Percentiles rank a stretch among this genome's conserved stretches.
phyloP scores from a whole-genome alignment of 2,113 vertebrate genomes.

The Sorex araneus region DNA sequence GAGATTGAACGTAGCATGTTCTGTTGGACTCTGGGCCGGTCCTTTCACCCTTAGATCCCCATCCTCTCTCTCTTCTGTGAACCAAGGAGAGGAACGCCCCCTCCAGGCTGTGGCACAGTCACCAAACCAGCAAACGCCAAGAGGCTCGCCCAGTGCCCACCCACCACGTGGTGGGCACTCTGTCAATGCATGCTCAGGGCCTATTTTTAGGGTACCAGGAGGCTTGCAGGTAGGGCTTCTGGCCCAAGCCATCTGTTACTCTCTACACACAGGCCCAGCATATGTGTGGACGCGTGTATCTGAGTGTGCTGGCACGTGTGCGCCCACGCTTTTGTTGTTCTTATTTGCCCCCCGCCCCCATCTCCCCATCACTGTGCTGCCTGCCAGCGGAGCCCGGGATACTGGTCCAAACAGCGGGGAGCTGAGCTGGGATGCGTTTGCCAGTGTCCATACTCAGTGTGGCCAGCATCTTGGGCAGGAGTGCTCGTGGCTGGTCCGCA shows the following conservation, averaged over 20 bases:
- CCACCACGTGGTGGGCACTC: background rate
- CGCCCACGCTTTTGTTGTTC: constrained; percentile 18
- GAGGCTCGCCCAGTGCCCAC: background rate
- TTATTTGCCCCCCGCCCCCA: too few relatives aligned
- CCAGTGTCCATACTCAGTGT: background rate
- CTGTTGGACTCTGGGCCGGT: background rate
- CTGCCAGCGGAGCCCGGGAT: background rate
- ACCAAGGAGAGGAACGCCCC: background rate
- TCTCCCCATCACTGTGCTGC: background rate
- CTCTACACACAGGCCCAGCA: background rate
- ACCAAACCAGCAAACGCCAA: background rate
- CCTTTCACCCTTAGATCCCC: constrained; percentile 4
- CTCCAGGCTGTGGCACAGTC: background rate
- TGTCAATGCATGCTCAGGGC: background rate
- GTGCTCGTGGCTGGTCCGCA: background rate
- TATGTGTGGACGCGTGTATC: background rate
- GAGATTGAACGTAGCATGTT: background rate
- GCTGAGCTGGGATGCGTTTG: background rate
- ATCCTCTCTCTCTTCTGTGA: background rate
- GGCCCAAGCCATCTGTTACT: constrained; percentile 17
- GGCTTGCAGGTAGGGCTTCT: constrained; percentile 43
- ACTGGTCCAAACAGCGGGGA: background rate
- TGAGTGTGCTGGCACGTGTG: background rate
- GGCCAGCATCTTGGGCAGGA: background rate
- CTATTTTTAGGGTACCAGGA: constrained; percentile 44